A percentile compares a stretch with the other conserved stretches of the same genome.
Conservation (phyloP, 2,797 vertebrate genomes). For the Alcedo atthis region DNA sequence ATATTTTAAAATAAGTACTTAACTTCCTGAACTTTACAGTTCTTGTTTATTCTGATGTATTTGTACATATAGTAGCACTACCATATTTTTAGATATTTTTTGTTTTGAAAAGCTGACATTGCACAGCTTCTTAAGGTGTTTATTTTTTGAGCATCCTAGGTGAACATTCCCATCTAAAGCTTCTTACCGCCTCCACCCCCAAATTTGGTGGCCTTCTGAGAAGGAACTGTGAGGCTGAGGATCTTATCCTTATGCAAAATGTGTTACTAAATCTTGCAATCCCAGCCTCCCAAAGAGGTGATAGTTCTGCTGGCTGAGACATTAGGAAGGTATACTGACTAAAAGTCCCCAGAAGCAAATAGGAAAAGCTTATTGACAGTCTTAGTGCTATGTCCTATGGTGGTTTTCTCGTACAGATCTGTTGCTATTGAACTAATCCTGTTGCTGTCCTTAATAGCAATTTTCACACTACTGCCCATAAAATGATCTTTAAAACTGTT, state of each 20-base stretch:
- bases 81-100: not conserved
- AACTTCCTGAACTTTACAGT: not conserved
- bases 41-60: not conserved
- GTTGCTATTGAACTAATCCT: not conserved
- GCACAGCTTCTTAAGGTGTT: not conserved
- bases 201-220: not conserved
- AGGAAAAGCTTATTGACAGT: not conserved
- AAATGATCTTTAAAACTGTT: conserved; percentile 25
- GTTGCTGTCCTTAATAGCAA: not conserved
- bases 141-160: not conserved
- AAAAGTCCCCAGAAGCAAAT: not conserved
- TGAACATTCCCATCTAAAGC: not conserved
- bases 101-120: not conserved
- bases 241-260: not conserved
- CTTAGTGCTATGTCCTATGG: not conserved
- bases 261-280: not conserved
- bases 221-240: not conserved
- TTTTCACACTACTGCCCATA: conserved; percentile 32
- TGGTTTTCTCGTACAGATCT: not conserved
- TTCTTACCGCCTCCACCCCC: accelerated
- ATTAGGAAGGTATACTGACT: not conserved
- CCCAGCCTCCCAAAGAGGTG: not conserved
- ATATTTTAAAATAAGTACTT: not conserved
- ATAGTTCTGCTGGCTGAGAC: not conserved
- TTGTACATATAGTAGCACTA: not conserved